Evolutionary conservation across 2,888 invertebrate species (phyloP), one percentile per base, ranked within the genome.

Genomic region (Apocheima hispidaria): DNA sequence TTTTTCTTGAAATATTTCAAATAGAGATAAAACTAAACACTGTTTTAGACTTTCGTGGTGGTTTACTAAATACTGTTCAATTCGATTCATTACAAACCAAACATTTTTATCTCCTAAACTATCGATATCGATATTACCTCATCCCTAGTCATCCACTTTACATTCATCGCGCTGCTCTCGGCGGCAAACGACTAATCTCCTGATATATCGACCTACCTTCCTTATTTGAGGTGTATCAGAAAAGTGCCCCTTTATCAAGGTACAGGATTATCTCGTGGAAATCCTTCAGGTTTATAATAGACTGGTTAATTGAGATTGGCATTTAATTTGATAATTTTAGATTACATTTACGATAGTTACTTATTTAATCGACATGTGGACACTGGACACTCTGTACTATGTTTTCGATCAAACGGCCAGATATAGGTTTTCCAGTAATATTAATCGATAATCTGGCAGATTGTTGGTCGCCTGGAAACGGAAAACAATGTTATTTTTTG

Each of bases 201-300:
- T 91, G 88, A 91, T 91, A 90, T 90, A 91, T 90, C 85, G 88
- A 71, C 86, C 82, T 84, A 88, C 90, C 91, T 91, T 83, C 82
- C 84, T 86, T 89, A 90, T 88, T 89, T 84, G 72, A 74, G 60
- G 69, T 68, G 81, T 84, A 88, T 90, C 89, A 79, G 81, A 86
- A 90, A 90, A 88, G 86, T 87, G 81, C 80, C 82, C 82, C 84
- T 85, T 88, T 89, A 89, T 90, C 86, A 85, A 77, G 67, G 73
- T 75, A 40, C 40, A 76, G 82, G 82, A 82, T 88, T 81, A 84
- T 67, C 59, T 65, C 64, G 67, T 66, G 70, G 59, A 72, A 77
- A 78, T 74, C 76, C 75, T 75, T 36, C 28, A n/a, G 14, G 54
- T 54, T 28, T 44, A 43, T 41, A 41, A 41, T 28, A 73, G 72